Evolutionary conservation across 2,113 vertebrate species (phyloP), one percentile per base, ranked within the genome.

Genomic region (Lepidothrix coronata): DNA sequence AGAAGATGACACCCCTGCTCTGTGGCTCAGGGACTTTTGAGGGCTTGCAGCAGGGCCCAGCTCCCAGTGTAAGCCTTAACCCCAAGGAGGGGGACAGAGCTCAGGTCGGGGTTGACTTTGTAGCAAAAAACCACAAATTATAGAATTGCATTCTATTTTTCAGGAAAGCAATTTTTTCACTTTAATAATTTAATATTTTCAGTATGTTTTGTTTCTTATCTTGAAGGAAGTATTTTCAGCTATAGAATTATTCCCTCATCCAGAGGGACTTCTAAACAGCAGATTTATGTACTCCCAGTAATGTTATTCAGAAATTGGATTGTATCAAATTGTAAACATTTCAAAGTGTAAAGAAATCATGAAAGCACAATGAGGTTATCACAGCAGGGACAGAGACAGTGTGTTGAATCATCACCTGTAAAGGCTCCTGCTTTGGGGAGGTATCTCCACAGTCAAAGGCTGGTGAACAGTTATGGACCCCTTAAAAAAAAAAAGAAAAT

Each of bases 81-180:
- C 25, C 22, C 0, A 0, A 46, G 30, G 28, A 79, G 13, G 37
- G 18, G 3, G 14, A 0, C 12, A 15, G 48, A 52, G 35, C 22
- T 43, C 25, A 23, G 46, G 8, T 35, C 48, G 14, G 43, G 0
- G 0, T 6, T 5, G 44, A 43, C 18, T 78, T 59, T 4, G 2
- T 22, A 37, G 49, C 13, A 17, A 23, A 21, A 33, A 25, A 25
- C 19, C 22, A 8, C 1, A 2, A 19, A 19, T 33, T 48, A 4
- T 1, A 21, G 54, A 65, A 33, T 57, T 52, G 9, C 0, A 0
- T 27, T 75, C 37, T 61, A 0, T 27, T 62, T 51, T 86, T 66
- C 66, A 44, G 41, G 20, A 73, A 18, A 63, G 25, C 28, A 51
- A 8, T 77, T 52, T 77, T 71, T 59, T 48, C 48, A 8, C 39